A percentile compares a stretch with the other conserved stretches of the same genome.
Evolutionary conservation across 2,113 vertebrate species (phyloP).

Genomic region (Halichoerus grypus): DNA sequence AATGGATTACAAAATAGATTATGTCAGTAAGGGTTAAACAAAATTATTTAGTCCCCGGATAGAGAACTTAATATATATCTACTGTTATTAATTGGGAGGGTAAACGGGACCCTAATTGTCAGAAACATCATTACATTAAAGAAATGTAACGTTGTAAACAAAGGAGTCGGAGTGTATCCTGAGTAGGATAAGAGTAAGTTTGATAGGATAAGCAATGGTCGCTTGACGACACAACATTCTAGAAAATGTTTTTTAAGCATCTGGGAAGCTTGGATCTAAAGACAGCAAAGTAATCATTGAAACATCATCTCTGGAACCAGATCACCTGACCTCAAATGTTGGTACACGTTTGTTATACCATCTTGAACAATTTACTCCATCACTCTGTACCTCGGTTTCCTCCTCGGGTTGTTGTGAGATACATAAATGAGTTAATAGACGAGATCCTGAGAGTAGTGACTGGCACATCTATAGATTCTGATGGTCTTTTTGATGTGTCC

Average conservation of each 20-base stretch:
- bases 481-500: neutral
- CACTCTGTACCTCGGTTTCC: neutral
- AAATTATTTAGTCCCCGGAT: neutral
- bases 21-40: neutral
- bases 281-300: neutral
- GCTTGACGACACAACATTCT: neutral
- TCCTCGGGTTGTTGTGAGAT: no score
- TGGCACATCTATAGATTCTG: neutral
- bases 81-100: neutral
- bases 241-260: neutral
- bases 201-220: neutral
- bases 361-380: neutral
- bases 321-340: neutral
- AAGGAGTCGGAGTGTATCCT: neutral
- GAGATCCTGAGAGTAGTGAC: neutral
- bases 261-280: neutral
- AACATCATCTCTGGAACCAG: neutral
- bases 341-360: neutral
- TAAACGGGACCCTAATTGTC: neutral
- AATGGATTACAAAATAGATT: neutral
- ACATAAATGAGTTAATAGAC: neutral
- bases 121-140: neutral
- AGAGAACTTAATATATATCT: neutral
- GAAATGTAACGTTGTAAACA: neutral
- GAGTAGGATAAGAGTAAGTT: neutral